Conservation (phyloP, 2,888 invertebrate species). For the Temnothorax unifasciatus region DNA sequence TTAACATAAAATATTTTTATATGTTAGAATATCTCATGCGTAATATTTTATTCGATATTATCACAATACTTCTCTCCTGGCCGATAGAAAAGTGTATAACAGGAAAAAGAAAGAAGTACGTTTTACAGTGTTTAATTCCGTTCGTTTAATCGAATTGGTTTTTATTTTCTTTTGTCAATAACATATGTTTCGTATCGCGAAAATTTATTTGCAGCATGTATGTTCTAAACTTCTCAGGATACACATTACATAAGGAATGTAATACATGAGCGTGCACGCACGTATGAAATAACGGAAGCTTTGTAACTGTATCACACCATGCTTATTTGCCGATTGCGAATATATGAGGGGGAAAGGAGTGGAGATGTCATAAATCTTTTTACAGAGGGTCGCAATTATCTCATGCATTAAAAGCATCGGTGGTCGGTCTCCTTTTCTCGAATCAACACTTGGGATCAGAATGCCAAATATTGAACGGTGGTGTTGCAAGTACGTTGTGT, state of each 20-base stretch:
- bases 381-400: constrained; percentile 83
- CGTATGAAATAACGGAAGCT: constrained; percentile 62
- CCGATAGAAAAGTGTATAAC: background rate
- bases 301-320: constrained; percentile 70
- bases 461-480: background rate
- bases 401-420: constrained; percentile 81
- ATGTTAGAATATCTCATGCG: background rate
- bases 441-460: constrained; percentile 20
- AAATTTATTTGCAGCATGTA: constrained; percentile 13
- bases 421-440: constrained; percentile 55
- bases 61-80: background rate
- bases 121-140: background rate
- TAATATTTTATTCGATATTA: constrained; percentile 10
- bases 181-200: background rate
- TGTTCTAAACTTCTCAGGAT: constrained; percentile 22
- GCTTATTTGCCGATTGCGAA: constrained; percentile 77
- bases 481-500: background rate
- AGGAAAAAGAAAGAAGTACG: background rate
- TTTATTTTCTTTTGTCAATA: constrained; percentile 19
- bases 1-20: constrained; percentile 12
- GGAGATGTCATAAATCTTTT: constrained; percentile 81
- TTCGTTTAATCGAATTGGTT: background rate
- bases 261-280: constrained; percentile 42
- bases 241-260: constrained; percentile 64
- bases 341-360: constrained; percentile 37